Evolutionary conservation across 2,113 vertebrate genomes (phyloP), one percentile per base, ranked within the genome.

Genomic region (Charina bottae): DNA sequence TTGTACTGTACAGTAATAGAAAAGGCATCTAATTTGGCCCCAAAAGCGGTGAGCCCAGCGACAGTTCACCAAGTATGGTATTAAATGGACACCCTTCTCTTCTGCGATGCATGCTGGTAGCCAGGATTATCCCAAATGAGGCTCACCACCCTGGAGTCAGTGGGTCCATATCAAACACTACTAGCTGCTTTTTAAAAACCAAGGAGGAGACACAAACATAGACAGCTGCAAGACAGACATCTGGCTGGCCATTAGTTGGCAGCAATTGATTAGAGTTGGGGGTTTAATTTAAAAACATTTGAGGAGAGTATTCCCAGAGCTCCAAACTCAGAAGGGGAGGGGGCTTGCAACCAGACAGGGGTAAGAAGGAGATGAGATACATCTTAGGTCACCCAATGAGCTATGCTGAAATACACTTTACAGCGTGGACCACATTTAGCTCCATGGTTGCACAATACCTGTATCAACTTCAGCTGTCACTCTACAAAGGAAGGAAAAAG

Each of bases 281-380:
- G 94, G 94, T 95, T 96, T 93, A 95, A 97, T 95, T 96, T 95
- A 94, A 96, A 96, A 97, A 96, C 95, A 88, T 95, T 93, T 2
- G 84, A 11, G 87, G 72, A 92, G 24, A 94, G 91, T 92, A 94
- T 96, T 95, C 96, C 94, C 93, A 0, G 68, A 85, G 92, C 90
- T 93, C 95, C 95, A 92, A 93, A 92, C 87, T 90, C 42, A 42
- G 37, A 59, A 83, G 37, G 24, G 55, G 72, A 19, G 72, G 62
- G 23, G 37, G 33, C 24, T 59, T 17, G 7, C 72, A 83, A 46
- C 3, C 24, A n/a, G 89, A 28, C n/a, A 37, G 33, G 64, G 28
- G 28, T 9, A 72, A 49, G 93, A 58, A 88, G 90, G 90, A 92
- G 89, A 68, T 23, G 92, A 96, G 90, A 89, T 0, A 92, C 91